These are phyloP conservation scores for Sylvia atricapilla DNA, from an alignment of 2,113 vertebrate genomes.

Conservation along the genomic window DNA sequence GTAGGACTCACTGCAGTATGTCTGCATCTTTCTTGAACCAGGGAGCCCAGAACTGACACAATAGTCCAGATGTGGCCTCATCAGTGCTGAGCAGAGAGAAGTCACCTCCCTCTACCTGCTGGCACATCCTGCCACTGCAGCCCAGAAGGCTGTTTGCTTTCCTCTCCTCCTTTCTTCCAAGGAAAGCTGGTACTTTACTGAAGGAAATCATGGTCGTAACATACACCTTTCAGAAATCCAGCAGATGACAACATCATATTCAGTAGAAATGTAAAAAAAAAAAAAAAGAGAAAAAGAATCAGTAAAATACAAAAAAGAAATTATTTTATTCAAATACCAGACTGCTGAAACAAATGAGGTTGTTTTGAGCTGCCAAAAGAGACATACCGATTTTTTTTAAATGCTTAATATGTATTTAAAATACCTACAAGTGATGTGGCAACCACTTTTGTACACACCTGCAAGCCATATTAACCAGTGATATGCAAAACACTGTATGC, in stretches of 20 bases:
- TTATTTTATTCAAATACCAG: conserved; percentile 2
- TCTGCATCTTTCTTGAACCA: background rate
- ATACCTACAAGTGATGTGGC: background rate
- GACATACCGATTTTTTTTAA: background rate
- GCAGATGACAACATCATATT: background rate
- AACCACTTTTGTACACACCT: background rate
- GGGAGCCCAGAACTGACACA: background rate
- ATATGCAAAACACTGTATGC: background rate
- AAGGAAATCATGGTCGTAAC: background rate
- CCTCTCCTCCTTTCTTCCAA: background rate
- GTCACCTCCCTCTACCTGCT: background rate
- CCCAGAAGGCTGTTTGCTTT: background rate
- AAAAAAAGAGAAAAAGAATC: background rate
- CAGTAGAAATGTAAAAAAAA: background rate
- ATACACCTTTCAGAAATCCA: background rate
- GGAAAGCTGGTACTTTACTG: background rate
- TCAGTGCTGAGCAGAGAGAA: background rate
- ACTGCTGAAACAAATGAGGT: background rate
- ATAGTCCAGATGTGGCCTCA: background rate
- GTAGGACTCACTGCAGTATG: background rate
- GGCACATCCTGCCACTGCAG: background rate
- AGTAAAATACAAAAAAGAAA: background rate
- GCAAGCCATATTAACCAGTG: background rate
- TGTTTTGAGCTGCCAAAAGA: background rate
- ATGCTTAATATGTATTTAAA: background rate